Base-by-base conservation (phyloP, 1,140 invertebrate genomes). In the Lutraria rhynchaena region DNA sequence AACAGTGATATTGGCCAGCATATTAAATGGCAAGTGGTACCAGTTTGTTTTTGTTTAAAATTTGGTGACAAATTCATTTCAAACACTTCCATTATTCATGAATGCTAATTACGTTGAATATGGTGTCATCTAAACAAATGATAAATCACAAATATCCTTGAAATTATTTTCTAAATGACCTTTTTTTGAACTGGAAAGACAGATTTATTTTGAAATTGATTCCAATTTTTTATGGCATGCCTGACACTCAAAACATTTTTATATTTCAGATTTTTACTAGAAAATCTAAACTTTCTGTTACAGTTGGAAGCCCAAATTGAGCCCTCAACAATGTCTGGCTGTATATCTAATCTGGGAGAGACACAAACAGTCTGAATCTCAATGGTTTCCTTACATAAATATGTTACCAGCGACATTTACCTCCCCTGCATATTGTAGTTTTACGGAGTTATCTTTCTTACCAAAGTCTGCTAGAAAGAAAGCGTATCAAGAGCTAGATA, bases 341-440 rank as follows among this genome's bases (percentile, higher is more conserved):
- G 86, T 94, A n/a, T 96, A 95, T 90, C 84, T 96, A 19, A 85
- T 94, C 70, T 92, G 93, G 70, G 92, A 93, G 83, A 87, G 51
- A 46, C 57, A 80, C 33, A 86, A 87, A 44, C 84, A 83, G 9
- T 27, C 49, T n/a, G 31, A 82, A 4, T 93, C 93, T 5, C 33
- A 58, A 19, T 93, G 92, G 92, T 83, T 82, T 55, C 86, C 90
- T 19, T 96, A 96, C 85, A 88, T 96, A 49, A 89, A 93, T 29
- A 93, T 93, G 29, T 87, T 96, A 44, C 95, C 95, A 0, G 58
- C 75, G 4, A 85, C 81, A 46, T 94, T 94, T 84, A 93, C 93
- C 11, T 89, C 89, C 41, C 88, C 90, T 19, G 83, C 83, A 7
- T 91, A 88, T 83, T 91, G 88, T 74, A 83, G 74, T 15, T 7